Evolutionary conservation across 2,113 vertebrate genomes (phyloP), one percentile per base, ranked within the genome.

Genomic region (Noctilio leporinus): DNA sequence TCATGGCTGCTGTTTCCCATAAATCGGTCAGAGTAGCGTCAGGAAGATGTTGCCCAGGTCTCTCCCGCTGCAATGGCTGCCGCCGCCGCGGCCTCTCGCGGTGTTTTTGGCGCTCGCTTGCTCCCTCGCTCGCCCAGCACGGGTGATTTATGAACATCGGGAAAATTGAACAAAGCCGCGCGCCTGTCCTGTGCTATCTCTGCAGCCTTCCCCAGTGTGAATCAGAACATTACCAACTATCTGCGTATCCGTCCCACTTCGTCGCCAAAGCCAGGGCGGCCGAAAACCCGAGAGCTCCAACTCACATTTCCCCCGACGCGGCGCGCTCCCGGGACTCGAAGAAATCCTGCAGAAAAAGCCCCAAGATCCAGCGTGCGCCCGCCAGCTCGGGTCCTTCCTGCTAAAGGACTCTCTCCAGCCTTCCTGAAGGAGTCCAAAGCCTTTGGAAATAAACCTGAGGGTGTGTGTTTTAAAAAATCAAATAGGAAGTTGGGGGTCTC

Each of bases 61-160:
- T 98, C 97, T 97, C 93, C 69, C 95, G 93, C 97, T 96, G 96
- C 97, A 97, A 97, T 96, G 97, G 97, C 98, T 87, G 43, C 96
- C 94, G 1, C 67, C 2, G 30, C 72, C 5, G 45, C 3, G 72
- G 89, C 93, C 94, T 95, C 88, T 64, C 80, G 78, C 24, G 0
- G 35, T 33, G 28, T 38, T 93, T 94, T 57, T 94, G 93, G 96
- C 76, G 35, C 95, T 94, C 35, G 30, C 94, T 93, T 33, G 86
- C 94, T 95, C 93, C 80, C 93, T 98, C 94, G 40, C 94, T 96
- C 76, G 95, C 97, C 97, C 17, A 0, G 95, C 35, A 72, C 84
- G 95, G 96, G 97, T 99, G 98, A 99, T 98, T 99, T 99, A 99
- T 99, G 98, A 98, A 97, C 93, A 95, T 98, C 96, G 97, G 96